Evolutionary conservation across 2,797 vertebrate species (phyloP).

Genomic region (Lemur catta): DNA sequence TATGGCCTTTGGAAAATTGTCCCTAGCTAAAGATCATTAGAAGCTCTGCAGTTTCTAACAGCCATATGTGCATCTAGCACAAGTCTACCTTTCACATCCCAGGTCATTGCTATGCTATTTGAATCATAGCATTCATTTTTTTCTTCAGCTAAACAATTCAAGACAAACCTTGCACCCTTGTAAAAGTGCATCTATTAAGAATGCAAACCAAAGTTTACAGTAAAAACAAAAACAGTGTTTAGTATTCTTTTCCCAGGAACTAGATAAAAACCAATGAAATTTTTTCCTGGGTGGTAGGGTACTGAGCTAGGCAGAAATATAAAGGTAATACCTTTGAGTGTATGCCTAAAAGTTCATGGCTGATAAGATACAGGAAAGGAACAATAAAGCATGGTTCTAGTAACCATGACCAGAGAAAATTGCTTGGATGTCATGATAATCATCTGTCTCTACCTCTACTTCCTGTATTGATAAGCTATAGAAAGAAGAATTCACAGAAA

Average conservation of each 20-base stretch:
- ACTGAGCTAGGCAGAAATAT: background rate
- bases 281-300: background rate
- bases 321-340: background rate
- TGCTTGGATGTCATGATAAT: background rate
- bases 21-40: background rate
- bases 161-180: background rate
- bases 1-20: background rate
- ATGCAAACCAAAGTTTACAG: background rate
- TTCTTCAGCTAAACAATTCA: background rate
- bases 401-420: background rate
- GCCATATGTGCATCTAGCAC: accelerated
- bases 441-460: background rate
- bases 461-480: background rate
- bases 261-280: background rate
- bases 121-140: background rate
- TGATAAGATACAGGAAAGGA: background rate
- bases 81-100: background rate
- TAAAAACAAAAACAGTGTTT: background rate
- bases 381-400: background rate
- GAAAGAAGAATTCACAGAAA: background rate
- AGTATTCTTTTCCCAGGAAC: background rate
- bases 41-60: background rate
- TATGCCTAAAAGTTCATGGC: background rate
- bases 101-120: background rate
- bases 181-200: background rate